Conservation (phyloP, 64 coral and sea anemone species). For the Stichodactyla helianthus region DNA sequence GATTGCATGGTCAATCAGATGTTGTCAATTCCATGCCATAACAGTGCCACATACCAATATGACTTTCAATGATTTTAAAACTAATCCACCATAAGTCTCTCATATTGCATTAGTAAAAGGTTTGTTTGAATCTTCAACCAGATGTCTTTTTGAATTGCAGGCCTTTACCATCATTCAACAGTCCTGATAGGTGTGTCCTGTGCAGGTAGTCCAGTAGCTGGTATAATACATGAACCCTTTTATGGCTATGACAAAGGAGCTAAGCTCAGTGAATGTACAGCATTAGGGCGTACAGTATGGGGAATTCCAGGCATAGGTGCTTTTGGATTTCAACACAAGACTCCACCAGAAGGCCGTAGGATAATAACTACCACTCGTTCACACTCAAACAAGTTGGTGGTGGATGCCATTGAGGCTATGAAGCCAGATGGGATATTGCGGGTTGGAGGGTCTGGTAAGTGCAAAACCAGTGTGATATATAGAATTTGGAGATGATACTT, state of each 20-base stretch:
- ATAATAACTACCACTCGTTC: constrained; percentile 90
- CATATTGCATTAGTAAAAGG: background rate
- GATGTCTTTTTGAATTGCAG: constrained; percentile 6
- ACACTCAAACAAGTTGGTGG: constrained; percentile 60
- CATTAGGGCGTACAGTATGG: constrained; percentile 85
- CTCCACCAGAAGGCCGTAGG: constrained; percentile 39
- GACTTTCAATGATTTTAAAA: too few relatives aligned
- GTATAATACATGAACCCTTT: constrained; percentile 97
- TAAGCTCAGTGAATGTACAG: constrained; percentile 28
- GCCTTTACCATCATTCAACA: constrained; percentile 82
- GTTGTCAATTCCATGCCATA: too few relatives aligned
- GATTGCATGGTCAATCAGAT: too few relatives aligned
- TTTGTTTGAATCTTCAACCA: background rate
- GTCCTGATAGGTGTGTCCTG: constrained; percentile 90
- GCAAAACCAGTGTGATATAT: background rate
- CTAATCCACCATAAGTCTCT: too few relatives aligned
- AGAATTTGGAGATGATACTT: too few relatives aligned
- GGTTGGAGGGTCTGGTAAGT: constrained; percentile 68
- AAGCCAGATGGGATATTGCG: constrained; percentile 76
- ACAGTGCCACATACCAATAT: too few relatives aligned
- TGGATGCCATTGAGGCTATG: constrained; percentile 83
- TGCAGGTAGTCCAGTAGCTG: constrained; percentile 79
- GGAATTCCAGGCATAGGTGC: constrained; percentile 76
- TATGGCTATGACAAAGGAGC: constrained; percentile 34
- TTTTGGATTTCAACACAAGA: constrained; percentile 65